Percentiles rank a stretch among this genome's conserved stretches.
These are phyloP conservation scores for Diachasma alloeum DNA, from an alignment of 1,140 invertebrate species.

Conservation along the genomic window DNA sequence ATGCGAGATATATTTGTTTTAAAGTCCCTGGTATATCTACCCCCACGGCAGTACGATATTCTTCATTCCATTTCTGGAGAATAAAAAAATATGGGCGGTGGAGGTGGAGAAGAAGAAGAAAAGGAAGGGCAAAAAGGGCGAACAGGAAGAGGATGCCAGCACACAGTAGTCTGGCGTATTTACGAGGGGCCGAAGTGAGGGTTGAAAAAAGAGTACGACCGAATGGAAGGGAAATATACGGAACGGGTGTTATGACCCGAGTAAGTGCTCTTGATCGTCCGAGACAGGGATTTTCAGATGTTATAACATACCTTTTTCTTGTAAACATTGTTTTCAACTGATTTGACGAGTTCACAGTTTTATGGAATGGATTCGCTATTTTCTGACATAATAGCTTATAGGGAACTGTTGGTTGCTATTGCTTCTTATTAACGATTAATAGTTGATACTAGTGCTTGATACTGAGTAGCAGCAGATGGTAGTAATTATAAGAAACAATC, in stretches of 20 bases:
- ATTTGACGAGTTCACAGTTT: neutral
- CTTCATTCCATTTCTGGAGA: neutral
- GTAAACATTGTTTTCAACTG: neutral
- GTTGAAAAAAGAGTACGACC: constrained; percentile 40
- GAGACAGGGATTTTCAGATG: neutral
- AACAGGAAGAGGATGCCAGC: constrained; percentile 9
- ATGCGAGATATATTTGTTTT: constrained; percentile 66
- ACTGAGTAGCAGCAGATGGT: no score
- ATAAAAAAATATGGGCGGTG: neutral
- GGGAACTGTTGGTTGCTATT: no score
- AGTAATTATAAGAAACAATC: no score
- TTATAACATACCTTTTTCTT: neutral
- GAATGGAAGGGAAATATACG: constrained; percentile 49
- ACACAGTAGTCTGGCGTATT: constrained; percentile 42
- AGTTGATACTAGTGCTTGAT: no score
- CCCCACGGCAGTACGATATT: constrained; percentile 12
- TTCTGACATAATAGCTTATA: no score
- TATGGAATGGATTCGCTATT: no score
- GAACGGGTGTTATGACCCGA: constrained; percentile 58
- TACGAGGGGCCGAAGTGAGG: constrained; percentile 51
- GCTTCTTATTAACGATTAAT: no score
- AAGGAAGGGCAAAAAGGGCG: neutral
- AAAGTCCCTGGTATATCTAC: constrained; percentile 44
- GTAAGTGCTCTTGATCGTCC: constrained; percentile 59
- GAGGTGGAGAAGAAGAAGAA: neutral